Base-by-base conservation (phyloP, 2,797 vertebrate genomes). In the Chaunax sp. region DNA sequence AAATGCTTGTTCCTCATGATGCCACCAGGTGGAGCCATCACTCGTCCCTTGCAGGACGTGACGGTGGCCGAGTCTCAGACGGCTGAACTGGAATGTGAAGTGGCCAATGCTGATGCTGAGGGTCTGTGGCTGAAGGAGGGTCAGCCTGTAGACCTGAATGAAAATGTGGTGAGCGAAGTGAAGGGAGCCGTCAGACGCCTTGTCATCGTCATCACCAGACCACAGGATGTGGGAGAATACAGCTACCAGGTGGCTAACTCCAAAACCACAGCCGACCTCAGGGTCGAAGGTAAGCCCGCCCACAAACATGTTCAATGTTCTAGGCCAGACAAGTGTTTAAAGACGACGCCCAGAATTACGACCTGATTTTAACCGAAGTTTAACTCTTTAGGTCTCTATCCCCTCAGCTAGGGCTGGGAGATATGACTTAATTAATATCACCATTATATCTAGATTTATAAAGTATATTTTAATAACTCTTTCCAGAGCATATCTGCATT, bases 221-320 rank as follows among this genome's bases (percentile, higher is more conserved):
- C 97, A 4, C 96, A 98, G 66, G 98, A 99, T 54, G 87, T 96
- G 10, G 97, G 95, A 46, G 97, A 99, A 86, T 99, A 99, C 26
- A 97, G 95, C 63, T 99, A 97, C 79, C 95, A 97, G 92, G 95
- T 99, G 85, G 96, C 96, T 81, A 96, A 93, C 86, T 99, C 98
- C 49, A 98, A 96, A 90, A 99, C 98, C 45, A 95, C 96, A 13
- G 98, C 96, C 47, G 96, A 95, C 80, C 94, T 99, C 52, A 95
- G 92, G 75, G 97, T 99, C 0, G 98, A 99, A 94, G 96, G 97
- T 98, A 85, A 78, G 47, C 33, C 13, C 47, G 49, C 6, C 5
- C 13, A 19, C 5, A 16, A 22, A 30, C 1, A 2, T 19, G 35
- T 37, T n/a, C 35, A 14, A 37, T 11, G 35, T 37, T 51, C 15